Evolutionary conservation across 2,888 invertebrate species (phyloP), one percentile per base, ranked within the genome.

Genomic region (Platypus cylindrus): DNA sequence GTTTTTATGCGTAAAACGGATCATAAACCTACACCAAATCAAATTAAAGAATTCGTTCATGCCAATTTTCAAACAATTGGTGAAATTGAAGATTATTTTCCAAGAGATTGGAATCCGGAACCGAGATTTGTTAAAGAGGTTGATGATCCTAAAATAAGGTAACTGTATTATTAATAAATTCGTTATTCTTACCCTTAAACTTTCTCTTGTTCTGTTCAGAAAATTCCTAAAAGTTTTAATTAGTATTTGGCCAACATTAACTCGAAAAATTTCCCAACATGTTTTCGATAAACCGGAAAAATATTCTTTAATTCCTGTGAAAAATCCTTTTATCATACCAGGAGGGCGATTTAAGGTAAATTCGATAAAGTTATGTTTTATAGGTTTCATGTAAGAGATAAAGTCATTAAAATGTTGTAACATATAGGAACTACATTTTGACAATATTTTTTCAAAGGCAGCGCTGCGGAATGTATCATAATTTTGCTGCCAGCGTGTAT

Each of bases 291-390:
- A 71, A 45, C 55, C 55, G 1, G 56, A 59, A 16, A 49, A 49
- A 11, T 66, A 65, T 50, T 59, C 59, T 2, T 37, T 60, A 12
- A 56, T 59, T 32, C 58, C 49, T 26, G 55, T 54, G 65, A 71
- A 28, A 62, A 73, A 30, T 60, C 65, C 36, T 70, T 78, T 78
- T 41, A 71, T 79, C 20, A 74, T 71, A 45, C 83, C 71, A n/a
- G 74, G 83, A 45, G 71, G 87, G 43, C 51, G 87, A 57, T 71
- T 89, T 64, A 37, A 38, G 17, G 37, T 37, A 37, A 33, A 15
- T 33, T 27, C n/a, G n/a, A n/a, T n/a, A n/a, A n/a, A n/a, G n/a
- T n/a, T n/a, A n/a, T n/a, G n/a, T n/a, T n/a, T n/a, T n/a, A n/a
- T n/a, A n/a, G n/a, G n/a, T n/a, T n/a, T n/a, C n/a, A n/a, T n/a